phyloP scores from a whole-genome alignment of 1,140 invertebrate species.

The Zaprionus camerounensis region DNA sequence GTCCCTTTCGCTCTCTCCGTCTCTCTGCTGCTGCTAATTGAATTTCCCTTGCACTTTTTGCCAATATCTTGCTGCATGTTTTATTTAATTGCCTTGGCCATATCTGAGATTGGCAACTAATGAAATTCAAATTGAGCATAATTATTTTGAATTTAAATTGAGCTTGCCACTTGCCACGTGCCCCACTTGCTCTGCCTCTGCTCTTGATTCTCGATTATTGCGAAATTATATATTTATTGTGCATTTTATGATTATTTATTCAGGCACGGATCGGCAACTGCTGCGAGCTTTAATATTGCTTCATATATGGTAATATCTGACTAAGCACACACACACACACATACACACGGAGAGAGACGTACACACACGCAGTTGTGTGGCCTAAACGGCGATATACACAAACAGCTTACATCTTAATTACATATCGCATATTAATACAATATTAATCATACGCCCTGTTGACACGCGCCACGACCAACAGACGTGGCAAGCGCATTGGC shows the following conservation, averaged over 20 bases:
- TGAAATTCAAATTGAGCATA: constrained; percentile 4
- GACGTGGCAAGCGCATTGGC: constrained; percentile 62
- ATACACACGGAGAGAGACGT: constrained; percentile 1
- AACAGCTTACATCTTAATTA: constrained; percentile 81
- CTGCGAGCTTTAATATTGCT: neutral
- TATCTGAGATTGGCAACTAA: neutral
- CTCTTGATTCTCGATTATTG: constrained; percentile 8
- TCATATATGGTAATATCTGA: constrained; percentile 6
- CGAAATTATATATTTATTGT: constrained; percentile 23
- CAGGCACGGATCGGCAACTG: neutral
- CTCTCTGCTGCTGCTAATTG: neutral
- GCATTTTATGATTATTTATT: constrained; percentile 15
- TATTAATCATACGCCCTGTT: constrained; percentile 81
- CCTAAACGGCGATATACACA: constrained; percentile 53
- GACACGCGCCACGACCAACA: constrained; percentile 62
- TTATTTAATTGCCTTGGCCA: constrained; percentile 4
- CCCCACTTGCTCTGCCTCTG: neutral
- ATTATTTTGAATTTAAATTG: constrained; percentile 16
- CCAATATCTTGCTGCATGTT: neutral
- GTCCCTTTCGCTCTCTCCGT: neutral
- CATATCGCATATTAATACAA: constrained; percentile 82
- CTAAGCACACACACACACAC: constrained; percentile 14
- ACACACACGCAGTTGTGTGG: neutral
- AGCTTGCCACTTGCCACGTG: neutral
- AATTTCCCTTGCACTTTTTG: constrained; percentile 2